Conservation (phyloP, 1,140 invertebrate genomes). For the Lepidostoma basale region DNA sequence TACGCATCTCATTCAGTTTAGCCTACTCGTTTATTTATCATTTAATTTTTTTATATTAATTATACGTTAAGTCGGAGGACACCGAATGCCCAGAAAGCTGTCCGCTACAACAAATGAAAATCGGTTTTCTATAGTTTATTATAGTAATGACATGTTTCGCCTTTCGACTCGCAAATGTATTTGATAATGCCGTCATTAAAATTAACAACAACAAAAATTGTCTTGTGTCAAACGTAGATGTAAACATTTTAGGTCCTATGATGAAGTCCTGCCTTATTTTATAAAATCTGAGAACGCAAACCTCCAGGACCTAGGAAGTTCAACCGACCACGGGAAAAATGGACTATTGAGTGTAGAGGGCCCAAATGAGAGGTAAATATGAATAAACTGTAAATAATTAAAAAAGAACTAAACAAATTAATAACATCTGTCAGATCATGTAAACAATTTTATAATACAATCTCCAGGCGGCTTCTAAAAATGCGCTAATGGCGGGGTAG, state of each 20-base stretch:
- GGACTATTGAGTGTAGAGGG: not conserved
- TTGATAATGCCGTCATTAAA: no score
- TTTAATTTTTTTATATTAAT: not conserved
- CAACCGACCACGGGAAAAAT: not conserved
- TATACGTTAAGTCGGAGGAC: not conserved
- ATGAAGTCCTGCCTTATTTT: not conserved
- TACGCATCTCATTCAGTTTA: no score
- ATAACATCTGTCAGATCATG: no score
- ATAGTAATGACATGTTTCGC: no score
- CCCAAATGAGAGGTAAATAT: not conserved
- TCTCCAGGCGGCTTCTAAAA: constrained; percentile 51
- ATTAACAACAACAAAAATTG: not conserved
- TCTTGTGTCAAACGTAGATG: not conserved
- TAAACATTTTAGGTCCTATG: not conserved
- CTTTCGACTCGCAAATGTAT: no score
- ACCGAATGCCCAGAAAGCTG: not conserved
- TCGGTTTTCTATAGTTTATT: no score
- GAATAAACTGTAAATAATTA: no score
- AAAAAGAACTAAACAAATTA: no score
- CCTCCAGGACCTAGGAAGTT: not conserved
- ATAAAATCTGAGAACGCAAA: not conserved
- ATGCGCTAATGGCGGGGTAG: no score
- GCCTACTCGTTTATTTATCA: no score
- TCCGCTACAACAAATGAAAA: no score
- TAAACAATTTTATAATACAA: no score